phyloP scores from a whole-genome alignment of 2,113 vertebrate genomes.

The Panthera uncia region DNA sequence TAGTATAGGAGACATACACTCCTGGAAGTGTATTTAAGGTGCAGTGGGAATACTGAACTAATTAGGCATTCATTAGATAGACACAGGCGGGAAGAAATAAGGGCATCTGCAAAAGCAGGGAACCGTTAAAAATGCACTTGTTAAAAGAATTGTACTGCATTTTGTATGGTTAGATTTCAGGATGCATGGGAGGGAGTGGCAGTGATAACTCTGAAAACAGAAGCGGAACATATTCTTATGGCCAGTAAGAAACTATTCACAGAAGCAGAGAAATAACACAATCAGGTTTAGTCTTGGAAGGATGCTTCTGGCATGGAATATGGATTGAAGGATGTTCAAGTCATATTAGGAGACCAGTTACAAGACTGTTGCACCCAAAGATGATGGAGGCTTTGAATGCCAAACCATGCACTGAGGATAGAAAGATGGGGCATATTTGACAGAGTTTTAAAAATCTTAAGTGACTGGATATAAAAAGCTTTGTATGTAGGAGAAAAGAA shows the following conservation, averaged over 20 bases:
- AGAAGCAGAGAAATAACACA: neutral
- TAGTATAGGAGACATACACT: neutral
- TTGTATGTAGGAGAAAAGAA: neutral
- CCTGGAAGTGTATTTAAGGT: slow-evolving; percentile 2
- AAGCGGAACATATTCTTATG: neutral
- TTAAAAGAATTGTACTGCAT: neutral
- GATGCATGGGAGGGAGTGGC: neutral
- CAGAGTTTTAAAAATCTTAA: neutral
- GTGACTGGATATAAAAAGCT: neutral
- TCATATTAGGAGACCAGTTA: neutral
- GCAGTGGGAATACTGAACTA: slow-evolving; percentile 42
- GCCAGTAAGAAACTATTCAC: neutral
- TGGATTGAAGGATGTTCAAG: neutral
- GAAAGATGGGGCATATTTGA: neutral
- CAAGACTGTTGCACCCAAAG: neutral
- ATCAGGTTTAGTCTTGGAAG: neutral
- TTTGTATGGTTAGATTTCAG: slow-evolving; percentile 24
- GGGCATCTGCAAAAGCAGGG: slow-evolving; percentile 21
- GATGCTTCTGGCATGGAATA: neutral
- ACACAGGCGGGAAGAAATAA: slow-evolving; percentile 4
- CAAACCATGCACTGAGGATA: neutral
- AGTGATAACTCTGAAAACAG: neutral
- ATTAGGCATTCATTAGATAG: slow-evolving; percentile 33
- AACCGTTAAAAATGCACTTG: neutral
- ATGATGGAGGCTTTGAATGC: neutral